Evolutionary conservation across 2,113 vertebrate species (phyloP), one percentile per base, ranked within the genome.

Genomic region (Eclectus roratus): DNA sequence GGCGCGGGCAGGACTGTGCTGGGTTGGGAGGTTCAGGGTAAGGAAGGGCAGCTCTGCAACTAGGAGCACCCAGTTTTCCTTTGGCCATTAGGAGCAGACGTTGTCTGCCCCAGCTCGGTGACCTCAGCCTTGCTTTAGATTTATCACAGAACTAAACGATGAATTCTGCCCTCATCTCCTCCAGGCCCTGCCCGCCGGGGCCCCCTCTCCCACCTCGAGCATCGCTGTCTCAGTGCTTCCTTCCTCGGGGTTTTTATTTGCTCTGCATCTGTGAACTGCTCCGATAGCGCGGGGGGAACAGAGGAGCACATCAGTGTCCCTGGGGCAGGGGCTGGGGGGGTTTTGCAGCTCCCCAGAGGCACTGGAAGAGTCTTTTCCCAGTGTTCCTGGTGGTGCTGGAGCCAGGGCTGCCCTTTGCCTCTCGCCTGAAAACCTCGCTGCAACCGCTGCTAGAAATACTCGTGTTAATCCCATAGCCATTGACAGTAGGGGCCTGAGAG

Each of bases 391-490:
- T 71, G 43, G 77, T 71, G 71, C 66, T 63, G 77, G 33, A 78
- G 85, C 49, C 0, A 2, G 41, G 52, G 23, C 33, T 80, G 46
- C 24, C n/a, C 29, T n/a, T 37, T 0, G 0, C 15, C 37, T 53
- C 80, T 52, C 23, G 13, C 46, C 17, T 11, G 0, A 43, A 46
- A 47, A 35, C 41, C 27, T 35, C 27, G 3, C 55, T 66, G 61
- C 56, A 63, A 2, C 19, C n/a, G 81, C 77, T 69, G 78, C 88
- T 84, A 13, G 37, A 69, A 52, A 23, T 7, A 11, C 31, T 17
- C 13, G 0, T 15, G 16, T 8, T 17, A 13, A 37, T 33, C 27
- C 8, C 1, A 9, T 7, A 61, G 55, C 17, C 5, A 1, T 6
- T 37, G 33, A 3, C 6, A 7, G 9, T 0, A 4, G 31, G 49